Percentiles rank a stretch among this genome's conserved stretches.
These are phyloP conservation scores for Brachymystax lenok DNA, from an alignment of 2,797 vertebrate genomes.

Conservation along the genomic window DNA sequence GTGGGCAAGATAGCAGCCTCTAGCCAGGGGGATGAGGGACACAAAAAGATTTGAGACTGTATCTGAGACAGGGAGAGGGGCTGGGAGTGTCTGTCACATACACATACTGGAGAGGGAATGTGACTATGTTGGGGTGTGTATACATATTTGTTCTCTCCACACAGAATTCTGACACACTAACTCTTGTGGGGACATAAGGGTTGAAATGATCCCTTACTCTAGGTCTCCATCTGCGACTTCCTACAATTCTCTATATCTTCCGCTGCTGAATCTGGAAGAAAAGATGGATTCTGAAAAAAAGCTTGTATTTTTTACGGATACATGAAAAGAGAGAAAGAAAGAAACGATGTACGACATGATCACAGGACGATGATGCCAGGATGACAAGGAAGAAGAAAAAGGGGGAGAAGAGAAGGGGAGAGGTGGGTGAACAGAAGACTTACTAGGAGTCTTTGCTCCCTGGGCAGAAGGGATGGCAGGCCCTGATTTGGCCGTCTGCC, in stretches of 20 bases:
- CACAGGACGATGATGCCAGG: slow-evolving; percentile 46
- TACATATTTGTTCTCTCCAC: not conserved
- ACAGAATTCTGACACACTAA: not conserved
- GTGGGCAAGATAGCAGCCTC: not conserved
- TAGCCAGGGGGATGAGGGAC: not conserved
- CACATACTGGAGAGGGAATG: not conserved
- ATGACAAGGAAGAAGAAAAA: slow-evolving; percentile 25
- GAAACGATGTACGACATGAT: slow-evolving; percentile 34
- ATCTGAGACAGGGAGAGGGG: slow-evolving; percentile 24
- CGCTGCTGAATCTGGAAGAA: slow-evolving; percentile 68
- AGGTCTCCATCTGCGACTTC: slow-evolving; percentile 70
- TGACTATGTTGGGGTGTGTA: not conserved
- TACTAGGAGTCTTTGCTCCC: slow-evolving; percentile 85
- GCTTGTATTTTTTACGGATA: slow-evolving; percentile 28
- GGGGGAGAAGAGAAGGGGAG: slow-evolving; percentile 28
- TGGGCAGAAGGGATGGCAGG: slow-evolving; percentile 73
- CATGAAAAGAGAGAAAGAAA: slow-evolving; percentile 45
- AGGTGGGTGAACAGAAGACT: slow-evolving; percentile 75
- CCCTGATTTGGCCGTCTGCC: slow-evolving; percentile 81
- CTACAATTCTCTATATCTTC: slow-evolving; percentile 76
- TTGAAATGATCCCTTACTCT: slow-evolving; percentile 71
- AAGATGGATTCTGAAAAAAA: slow-evolving; percentile 53
- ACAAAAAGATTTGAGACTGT: not conserved
- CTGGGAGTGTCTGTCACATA: slow-evolving; percentile 27
- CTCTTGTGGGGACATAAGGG: slow-evolving; percentile 6